phyloP scores from a whole-genome alignment of 1,140 invertebrate genomes.

The Diabrotica undecimpunctata region DNA sequence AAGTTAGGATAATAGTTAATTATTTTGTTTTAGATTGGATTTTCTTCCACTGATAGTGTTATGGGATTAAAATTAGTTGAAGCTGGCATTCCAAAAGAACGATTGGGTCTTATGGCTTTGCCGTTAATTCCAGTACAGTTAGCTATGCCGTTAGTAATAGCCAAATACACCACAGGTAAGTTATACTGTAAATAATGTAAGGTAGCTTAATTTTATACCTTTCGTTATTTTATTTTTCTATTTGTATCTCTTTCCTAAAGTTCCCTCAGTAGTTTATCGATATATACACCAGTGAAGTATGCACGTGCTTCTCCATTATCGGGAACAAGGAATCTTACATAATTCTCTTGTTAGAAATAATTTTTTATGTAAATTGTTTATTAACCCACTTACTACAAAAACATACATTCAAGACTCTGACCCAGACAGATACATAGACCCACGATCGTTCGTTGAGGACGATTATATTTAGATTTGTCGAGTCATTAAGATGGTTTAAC shows the following conservation, averaged over 20 bases:
- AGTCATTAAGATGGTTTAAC: too few species aligned
- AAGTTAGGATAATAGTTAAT: not conserved
- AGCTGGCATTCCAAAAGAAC: slow-evolving; percentile 92
- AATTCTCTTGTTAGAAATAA: too few species aligned
- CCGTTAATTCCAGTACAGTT: slow-evolving; percentile 94
- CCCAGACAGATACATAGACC: too few species aligned
- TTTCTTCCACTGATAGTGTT: slow-evolving; percentile 92
- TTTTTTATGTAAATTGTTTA: too few species aligned
- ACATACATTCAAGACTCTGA: too few species aligned
- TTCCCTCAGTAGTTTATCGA: not conserved
- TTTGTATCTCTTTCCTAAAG: not conserved
- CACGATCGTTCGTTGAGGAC: too few species aligned
- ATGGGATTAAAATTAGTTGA: slow-evolving; percentile 94
- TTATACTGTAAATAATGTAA: not conserved
- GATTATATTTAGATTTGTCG: too few species aligned
- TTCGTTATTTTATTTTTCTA: not conserved
- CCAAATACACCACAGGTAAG: slow-evolving; percentile 44
- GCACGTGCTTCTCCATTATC: too few species aligned
- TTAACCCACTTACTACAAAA: too few species aligned
- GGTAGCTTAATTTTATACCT: not conserved
- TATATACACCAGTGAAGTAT: too few species aligned
- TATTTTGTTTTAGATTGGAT: slow-evolving; percentile 72
- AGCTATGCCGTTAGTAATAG: slow-evolving; percentile 83
- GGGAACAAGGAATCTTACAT: too few species aligned
- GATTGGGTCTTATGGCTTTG: slow-evolving; percentile 85